Evolutionary conservation across 1,140 invertebrate species (phyloP).

Genomic region (Vanessa atalanta): DNA sequence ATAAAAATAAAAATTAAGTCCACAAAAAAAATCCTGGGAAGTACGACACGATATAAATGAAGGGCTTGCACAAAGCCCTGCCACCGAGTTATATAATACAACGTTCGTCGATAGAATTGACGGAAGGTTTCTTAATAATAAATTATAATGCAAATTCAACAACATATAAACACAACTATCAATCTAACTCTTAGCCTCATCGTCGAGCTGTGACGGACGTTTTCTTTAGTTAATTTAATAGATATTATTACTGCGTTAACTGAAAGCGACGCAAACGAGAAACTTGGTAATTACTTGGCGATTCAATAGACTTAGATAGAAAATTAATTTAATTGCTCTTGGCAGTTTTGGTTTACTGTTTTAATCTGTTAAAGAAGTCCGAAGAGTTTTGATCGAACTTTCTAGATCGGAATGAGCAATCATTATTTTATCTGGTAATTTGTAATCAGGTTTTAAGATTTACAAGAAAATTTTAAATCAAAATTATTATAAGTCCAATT

Average conservation of each 20-base stretch:
- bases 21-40: too few relatives aligned
- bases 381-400: conserved; percentile 9
- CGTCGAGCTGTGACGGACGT: not conserved
- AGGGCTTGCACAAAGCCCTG: too few relatives aligned
- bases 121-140: not conserved
- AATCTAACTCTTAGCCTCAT: too few relatives aligned
- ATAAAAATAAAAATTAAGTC: too few relatives aligned
- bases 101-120: not conserved
- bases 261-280: conserved; percentile 4
- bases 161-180: not conserved
- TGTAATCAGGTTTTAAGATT: not conserved
- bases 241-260: not conserved
- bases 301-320: conserved; percentile 29
- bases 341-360: conserved; percentile 24
- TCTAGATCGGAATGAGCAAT: not conserved
- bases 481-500: not conserved
- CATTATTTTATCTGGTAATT: conserved; percentile 8
- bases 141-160: not conserved
- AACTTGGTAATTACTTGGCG: conserved; percentile 24
- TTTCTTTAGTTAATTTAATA: not conserved
- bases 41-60: too few relatives aligned
- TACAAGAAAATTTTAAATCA: not conserved
- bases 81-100: too few relatives aligned
- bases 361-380: conserved; percentile 19
- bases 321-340: conserved; percentile 33